These are phyloP conservation scores for Epizoanthus rinbou DNA, from an alignment of 92 coral and sea anemone genomes.

Conservation along the genomic window DNA sequence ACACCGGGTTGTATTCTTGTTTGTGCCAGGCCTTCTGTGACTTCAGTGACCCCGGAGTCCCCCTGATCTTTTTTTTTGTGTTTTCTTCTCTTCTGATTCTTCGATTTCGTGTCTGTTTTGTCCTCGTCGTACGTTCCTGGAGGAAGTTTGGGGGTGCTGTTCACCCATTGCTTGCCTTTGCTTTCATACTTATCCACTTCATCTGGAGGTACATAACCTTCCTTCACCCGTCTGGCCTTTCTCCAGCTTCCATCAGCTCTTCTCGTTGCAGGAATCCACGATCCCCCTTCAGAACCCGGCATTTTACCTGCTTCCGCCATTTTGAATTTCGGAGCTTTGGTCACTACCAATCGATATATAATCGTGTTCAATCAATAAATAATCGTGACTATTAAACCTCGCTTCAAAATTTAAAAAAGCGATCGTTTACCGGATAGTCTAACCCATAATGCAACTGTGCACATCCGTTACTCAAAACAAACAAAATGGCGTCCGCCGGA, in stretches of 20 bases:
- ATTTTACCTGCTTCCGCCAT: conserved; percentile 76
- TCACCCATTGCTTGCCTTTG: conserved; percentile 93
- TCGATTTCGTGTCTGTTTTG: conserved; percentile 55
- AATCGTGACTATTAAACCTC: not conserved
- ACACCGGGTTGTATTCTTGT: conserved; percentile 45
- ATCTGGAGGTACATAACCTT: conserved; percentile 95
- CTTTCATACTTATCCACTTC: conserved; percentile 98
- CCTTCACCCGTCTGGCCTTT: conserved; percentile 92
- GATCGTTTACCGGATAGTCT: no score
- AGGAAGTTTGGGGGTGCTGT: conserved; percentile 72
- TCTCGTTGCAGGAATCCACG: conserved; percentile 95
- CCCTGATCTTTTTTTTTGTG: conserved; percentile 68
- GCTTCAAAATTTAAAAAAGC: no score
- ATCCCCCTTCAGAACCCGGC: conserved; percentile 39
- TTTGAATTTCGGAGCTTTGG: conserved; percentile 38
- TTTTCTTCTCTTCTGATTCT: conserved; percentile 81
- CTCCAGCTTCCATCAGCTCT: conserved; percentile 99
- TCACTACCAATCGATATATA: conserved; percentile 13
- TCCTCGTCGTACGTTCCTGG: conserved; percentile 80
- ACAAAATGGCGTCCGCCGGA: conserved; percentile 92
- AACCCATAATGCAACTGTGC: conserved; percentile 1
- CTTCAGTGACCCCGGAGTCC: conserved; percentile 42
- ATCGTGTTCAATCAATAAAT: not conserved
- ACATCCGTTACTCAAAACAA: not conserved
- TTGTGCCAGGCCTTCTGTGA: conserved; percentile 54